Conservation (phyloP, 92 coral and sea anemone genomes). For the Zoanthus sociatus region DNA sequence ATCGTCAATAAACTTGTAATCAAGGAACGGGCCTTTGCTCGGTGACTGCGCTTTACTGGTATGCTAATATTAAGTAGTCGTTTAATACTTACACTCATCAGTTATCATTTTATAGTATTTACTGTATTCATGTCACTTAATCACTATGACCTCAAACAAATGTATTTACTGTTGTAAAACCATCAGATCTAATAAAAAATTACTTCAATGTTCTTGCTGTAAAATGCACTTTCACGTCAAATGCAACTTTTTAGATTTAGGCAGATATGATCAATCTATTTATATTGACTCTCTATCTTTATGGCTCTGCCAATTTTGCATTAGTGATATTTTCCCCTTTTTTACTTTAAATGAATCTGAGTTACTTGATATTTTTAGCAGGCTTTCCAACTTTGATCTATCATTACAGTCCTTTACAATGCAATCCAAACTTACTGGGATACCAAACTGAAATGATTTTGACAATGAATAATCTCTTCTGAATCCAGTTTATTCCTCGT, state of each 20-base stretch:
- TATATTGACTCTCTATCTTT: conserved; percentile 5
- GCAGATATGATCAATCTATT: conserved; percentile 15
- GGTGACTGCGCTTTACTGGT: conserved; percentile 25
- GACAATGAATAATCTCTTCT: conserved; percentile 47
- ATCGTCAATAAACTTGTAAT: conserved; percentile 16
- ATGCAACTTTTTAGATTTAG: conserved; percentile 18
- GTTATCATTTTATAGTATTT: background rate
- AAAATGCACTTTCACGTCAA: conserved; percentile 25
- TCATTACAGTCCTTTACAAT: conserved; percentile 39
- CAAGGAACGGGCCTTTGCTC: conserved; percentile 27
- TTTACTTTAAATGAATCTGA: conserved; percentile 48
- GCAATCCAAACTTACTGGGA: conserved; percentile 38
- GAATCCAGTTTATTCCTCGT: conserved; percentile 41
- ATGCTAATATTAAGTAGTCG: conserved; percentile 9
- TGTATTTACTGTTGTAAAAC: conserved; percentile 19
- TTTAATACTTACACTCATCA: conserved; percentile 11
- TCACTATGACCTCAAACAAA: conserved; percentile 11
- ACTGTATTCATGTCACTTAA: conserved; percentile 1
- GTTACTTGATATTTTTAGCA: conserved; percentile 21
- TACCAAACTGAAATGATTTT: conserved; percentile 50
- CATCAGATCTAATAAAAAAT: conserved; percentile 26
- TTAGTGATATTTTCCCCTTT: conserved; percentile 21
- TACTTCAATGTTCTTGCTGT: conserved; percentile 25
- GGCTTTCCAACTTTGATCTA: conserved; percentile 38
- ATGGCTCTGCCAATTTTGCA: conserved; percentile 11